A percentile compares a stretch with the other conserved stretches of the same genome.
Evolutionary conservation across 2,797 vertebrate species (phyloP).

Genomic region (Anableps anableps): DNA sequence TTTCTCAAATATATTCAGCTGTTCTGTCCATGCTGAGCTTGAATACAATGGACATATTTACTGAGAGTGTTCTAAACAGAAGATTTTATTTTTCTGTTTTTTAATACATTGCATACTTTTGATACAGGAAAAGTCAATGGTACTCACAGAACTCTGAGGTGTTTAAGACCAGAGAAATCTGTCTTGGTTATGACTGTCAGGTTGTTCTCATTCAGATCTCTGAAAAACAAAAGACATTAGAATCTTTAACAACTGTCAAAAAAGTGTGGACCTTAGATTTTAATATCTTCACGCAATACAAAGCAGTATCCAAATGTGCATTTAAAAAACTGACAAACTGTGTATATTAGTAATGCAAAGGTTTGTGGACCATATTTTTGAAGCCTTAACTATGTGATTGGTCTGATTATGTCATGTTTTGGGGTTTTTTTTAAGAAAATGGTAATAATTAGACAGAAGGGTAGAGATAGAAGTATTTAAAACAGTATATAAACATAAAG

Average conservation of each 20-base stretch:
- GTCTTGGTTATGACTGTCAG: conserved; percentile 88
- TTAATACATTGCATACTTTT: too few relatives aligned
- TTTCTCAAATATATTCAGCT: neutral
- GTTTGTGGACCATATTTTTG: too few relatives aligned
- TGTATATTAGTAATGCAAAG: neutral
- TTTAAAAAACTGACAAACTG: neutral
- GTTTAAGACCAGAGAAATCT: conserved; percentile 89
- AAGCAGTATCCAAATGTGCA: neutral
- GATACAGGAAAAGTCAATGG: fast-evolving
- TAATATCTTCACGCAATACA: neutral
- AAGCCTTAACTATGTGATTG: neutral
- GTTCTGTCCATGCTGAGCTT: neutral
- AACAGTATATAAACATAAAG: too few relatives aligned
- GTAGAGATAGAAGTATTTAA: neutral
- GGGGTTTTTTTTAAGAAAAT: too few relatives aligned
- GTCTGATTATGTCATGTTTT: neutral
- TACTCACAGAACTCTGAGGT: conserved; percentile 93
- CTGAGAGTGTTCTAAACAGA: neutral
- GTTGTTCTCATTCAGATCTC: conserved; percentile 95
- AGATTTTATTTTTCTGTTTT: neutral
- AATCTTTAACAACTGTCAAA: conserved; percentile 13
- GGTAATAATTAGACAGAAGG: too few relatives aligned
- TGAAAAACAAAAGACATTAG: conserved; percentile 54
- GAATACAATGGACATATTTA: neutral
- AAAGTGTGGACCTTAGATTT: neutral